These are phyloP conservation scores for Rhabdomys dilectus DNA, from an alignment of 2,113 vertebrate species.

Conservation along the genomic window DNA sequence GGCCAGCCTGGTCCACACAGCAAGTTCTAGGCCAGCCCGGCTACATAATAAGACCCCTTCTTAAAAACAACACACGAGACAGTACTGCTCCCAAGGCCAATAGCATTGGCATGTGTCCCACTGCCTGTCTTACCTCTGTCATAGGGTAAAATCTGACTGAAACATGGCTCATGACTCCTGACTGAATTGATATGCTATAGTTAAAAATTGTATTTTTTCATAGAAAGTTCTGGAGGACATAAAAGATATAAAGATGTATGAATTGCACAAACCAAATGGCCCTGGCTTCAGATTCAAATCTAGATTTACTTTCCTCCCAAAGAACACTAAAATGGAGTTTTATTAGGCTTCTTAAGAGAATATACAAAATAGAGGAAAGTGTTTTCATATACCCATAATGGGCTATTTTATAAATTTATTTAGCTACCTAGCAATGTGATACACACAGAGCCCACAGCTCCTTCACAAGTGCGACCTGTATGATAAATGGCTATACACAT, in stretches of 20 bases:
- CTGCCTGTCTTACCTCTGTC: background rate
- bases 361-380: background rate
- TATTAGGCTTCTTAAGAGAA: conserved; percentile 32
- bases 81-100: background rate
- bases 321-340: conserved; percentile 13
- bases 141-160: background rate
- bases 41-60: background rate
- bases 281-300: conserved; percentile 2
- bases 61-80: background rate
- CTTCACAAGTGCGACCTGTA: background rate
- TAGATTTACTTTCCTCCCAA: background rate
- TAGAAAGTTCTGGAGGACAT: background rate
- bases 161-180: background rate
- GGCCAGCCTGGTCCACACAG: background rate
- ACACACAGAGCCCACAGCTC: background rate
- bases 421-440: background rate
- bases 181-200: background rate
- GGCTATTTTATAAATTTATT: conserved; percentile 25
- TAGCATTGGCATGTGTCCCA: background rate
- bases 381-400: background rate
- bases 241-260: conserved; percentile 24
- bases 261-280: background rate
- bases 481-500: background rate
- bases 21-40: background rate
- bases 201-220: background rate